These are phyloP conservation scores for Rafetus swinhoei DNA, from an alignment of 2,113 vertebrate species.

Conservation along the genomic window DNA sequence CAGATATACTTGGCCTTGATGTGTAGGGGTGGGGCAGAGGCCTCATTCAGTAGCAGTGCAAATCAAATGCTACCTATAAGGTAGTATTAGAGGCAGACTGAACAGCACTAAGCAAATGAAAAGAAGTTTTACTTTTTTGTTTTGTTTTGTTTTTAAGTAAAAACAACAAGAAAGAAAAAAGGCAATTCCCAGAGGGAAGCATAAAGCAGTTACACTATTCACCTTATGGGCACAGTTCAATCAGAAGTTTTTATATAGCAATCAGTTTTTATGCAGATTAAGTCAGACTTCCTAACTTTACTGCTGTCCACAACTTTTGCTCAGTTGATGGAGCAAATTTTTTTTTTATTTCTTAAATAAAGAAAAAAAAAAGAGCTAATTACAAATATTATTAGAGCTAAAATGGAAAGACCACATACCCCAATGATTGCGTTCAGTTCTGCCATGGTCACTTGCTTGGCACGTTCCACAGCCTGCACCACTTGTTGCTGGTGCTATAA, in stretches of 20 bases:
- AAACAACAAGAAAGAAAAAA: constrained; percentile 3
- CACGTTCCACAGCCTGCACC: constrained; percentile 96
- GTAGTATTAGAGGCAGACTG: not conserved
- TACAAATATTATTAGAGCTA: constrained; percentile 86
- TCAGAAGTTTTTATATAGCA: constrained; percentile 31
- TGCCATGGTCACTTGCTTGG: constrained; percentile 99
- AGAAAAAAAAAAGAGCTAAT: constrained; percentile 69
- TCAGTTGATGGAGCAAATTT: constrained; percentile 18
- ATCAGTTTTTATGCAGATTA: constrained; percentile 28
- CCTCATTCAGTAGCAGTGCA: not conserved
- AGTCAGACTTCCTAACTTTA: constrained; percentile 40
- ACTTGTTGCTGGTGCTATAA: constrained; percentile 97
- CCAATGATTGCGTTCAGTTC: constrained; percentile 99
- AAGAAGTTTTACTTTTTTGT: not conserved
- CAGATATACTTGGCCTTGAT: not conserved
- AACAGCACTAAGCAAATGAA: not conserved
- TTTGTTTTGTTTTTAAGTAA: no score
- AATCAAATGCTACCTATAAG: not conserved
- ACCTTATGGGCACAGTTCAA: not conserved
- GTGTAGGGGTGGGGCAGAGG: accelerated
- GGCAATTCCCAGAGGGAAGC: not conserved
- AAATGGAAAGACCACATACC: constrained; percentile 95
- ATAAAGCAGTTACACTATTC: not conserved
- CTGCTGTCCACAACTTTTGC: constrained; percentile 22
- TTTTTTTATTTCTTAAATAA: not conserved